phyloP scores from a whole-genome alignment of 2,113 vertebrate genomes.

The Acinonyx jubatus region DNA sequence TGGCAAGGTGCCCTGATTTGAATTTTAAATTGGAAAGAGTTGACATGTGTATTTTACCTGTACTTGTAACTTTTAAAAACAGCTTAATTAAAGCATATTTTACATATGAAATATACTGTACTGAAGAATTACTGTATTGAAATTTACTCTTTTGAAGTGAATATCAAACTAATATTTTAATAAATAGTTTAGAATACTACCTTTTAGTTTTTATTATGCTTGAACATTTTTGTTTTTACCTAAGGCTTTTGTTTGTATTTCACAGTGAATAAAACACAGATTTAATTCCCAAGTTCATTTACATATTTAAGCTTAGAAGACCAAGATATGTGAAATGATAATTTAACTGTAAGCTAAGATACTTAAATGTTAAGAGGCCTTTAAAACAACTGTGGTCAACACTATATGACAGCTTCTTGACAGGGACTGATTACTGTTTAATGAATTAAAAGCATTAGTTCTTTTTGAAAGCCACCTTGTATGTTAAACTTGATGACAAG shows the following conservation, averaged over 20 bases:
- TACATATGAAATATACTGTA: not conserved
- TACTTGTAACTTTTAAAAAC: slow-evolving; percentile 30
- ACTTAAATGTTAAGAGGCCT: not conserved
- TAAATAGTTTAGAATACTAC: not conserved
- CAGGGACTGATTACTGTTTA: not conserved
- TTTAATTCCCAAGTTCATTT: slow-evolving; percentile 34
- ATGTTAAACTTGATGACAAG: not conserved
- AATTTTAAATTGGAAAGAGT: slow-evolving; percentile 23
- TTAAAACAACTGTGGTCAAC: not conserved
- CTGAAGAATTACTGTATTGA: not conserved
- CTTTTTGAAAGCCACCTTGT: not conserved
- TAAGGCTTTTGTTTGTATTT: slow-evolving; percentile 39
- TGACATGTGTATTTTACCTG: not conserved
- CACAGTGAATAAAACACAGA: slow-evolving; percentile 9
- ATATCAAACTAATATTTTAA: not conserved
- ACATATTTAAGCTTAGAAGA: slow-evolving; percentile 30
- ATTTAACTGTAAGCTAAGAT: not conserved
- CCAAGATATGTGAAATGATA: not conserved
- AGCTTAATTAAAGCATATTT: slow-evolving; percentile 12
- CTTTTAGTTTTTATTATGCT: slow-evolving; percentile 1
- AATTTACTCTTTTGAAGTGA: not conserved
- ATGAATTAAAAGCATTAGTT: not conserved
- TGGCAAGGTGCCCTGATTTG: not conserved
- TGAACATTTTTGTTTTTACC: slow-evolving; percentile 15
- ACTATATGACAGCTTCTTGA: not conserved